Conservation (phyloP, 2,888 invertebrate genomes). For the Drosophila affinis region DNA sequence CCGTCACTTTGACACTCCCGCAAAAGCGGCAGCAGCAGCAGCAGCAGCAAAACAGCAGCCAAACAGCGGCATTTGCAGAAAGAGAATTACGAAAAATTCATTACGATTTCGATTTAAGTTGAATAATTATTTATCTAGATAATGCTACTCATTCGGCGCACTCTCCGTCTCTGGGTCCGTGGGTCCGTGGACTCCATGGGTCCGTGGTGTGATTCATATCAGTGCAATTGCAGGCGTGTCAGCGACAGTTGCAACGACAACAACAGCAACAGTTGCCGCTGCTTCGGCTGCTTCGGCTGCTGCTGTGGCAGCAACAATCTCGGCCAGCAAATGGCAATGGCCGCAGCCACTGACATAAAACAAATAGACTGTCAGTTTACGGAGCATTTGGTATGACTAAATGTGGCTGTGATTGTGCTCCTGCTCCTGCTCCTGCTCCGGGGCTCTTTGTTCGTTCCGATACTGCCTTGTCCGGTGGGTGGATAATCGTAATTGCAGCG, state of each 20-base stretch:
- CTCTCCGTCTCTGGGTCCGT: conserved; percentile 17
- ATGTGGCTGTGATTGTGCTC: conserved; percentile 66
- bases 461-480: conserved; percentile 33
- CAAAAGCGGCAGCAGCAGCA: conserved; percentile 14
- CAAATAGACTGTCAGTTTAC: conserved; percentile 77
- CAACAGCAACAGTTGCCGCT: conserved; percentile 7
- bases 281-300: conserved; percentile 19
- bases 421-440: conserved; percentile 14
- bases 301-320: conserved; percentile 45
- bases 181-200: conserved; percentile 5
- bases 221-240: conserved; percentile 81
- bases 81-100: conserved; percentile 68
- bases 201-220: conserved; percentile 80
- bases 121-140: conserved; percentile 80
- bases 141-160: conserved; percentile 64
- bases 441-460: conserved; percentile 21
- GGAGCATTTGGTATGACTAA: conserved; percentile 76
- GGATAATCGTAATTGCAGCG: conserved; percentile 47
- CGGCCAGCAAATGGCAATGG: conserved; percentile 48
- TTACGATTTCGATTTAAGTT: conserved; percentile 79
- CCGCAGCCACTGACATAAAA: conserved; percentile 66
- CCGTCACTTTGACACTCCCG: conserved; percentile 79
- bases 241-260: conserved; percentile 54
- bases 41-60: not conserved
- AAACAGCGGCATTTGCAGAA: not conserved